Conservation (phyloP, 2,113 vertebrate genomes). For the Alligator sinensis region DNA sequence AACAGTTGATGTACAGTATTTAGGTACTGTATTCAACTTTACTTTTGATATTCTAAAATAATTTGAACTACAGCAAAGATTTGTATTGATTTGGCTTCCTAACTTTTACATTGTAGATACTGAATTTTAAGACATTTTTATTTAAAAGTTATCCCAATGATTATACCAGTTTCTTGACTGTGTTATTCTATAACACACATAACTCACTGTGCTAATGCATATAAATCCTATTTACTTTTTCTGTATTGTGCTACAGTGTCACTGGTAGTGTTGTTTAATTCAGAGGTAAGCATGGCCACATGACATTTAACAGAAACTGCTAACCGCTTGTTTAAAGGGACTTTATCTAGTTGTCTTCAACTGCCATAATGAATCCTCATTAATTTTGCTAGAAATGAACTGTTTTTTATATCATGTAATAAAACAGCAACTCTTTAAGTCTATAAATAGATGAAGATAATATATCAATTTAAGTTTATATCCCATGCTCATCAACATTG, state of each 20-base stretch:
- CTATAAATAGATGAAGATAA: background rate
- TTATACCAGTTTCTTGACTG: conserved; percentile 18
- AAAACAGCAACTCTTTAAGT: background rate
- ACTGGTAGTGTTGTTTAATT: background rate
- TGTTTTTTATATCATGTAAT: background rate
- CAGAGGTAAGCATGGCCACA: background rate
- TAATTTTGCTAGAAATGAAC: conserved; percentile 17
- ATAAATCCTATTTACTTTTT: background rate
- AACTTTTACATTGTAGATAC: conserved; percentile 25
- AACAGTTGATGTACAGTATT: background rate
- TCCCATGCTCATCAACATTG: background rate
- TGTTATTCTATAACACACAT: background rate
- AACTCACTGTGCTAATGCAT: background rate
- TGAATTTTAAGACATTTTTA: conserved; percentile 31
- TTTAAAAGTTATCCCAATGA: conserved; percentile 21
- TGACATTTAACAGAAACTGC: background rate
- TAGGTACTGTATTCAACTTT: background rate
- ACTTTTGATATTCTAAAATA: background rate
- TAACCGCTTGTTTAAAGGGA: background rate
- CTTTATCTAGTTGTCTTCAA: background rate
- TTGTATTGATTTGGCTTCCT: conserved; percentile 4
- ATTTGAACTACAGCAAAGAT: background rate
- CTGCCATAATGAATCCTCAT: background rate
- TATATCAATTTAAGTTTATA: background rate
- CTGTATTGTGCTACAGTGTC: background rate